Conservation (phyloP, 1,140 invertebrate species). For the Batillaria attramentaria region DNA sequence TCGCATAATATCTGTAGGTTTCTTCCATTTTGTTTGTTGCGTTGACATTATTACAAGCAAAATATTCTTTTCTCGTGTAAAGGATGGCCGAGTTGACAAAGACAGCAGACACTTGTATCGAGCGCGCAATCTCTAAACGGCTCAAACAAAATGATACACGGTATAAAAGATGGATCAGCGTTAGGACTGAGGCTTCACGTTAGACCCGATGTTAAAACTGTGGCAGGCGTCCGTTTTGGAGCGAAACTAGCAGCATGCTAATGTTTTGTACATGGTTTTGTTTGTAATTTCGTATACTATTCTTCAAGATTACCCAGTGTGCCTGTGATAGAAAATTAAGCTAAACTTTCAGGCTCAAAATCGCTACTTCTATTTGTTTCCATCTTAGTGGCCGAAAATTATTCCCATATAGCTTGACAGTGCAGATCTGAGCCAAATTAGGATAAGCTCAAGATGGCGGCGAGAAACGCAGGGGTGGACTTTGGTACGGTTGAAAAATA, state of each 20-base stretch:
- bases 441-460: too few species aligned
- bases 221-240: too few species aligned
- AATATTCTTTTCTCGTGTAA: neutral
- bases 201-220: too few species aligned
- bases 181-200: too few species aligned
- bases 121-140: neutral
- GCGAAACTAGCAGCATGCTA: too few species aligned
- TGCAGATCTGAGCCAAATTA: too few species aligned
- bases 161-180: neutral
- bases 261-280: too few species aligned
- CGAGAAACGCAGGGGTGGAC: slow-evolving; percentile 53
- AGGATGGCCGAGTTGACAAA: neutral
- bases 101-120: neutral
- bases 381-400: neutral
- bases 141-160: neutral
- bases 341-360: neutral
- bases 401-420: too few species aligned
- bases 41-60: slow-evolving; percentile 16
- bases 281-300: neutral
- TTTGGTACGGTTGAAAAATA: slow-evolving; percentile 36
- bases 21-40: slow-evolving; percentile 49
- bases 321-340: neutral
- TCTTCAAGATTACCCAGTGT: neutral
- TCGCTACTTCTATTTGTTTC: neutral
- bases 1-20: slow-evolving; percentile 49